These are phyloP conservation scores for Liodrosophila aerea DNA, from an alignment of 2,888 invertebrate species.

Conservation along the genomic window DNA sequence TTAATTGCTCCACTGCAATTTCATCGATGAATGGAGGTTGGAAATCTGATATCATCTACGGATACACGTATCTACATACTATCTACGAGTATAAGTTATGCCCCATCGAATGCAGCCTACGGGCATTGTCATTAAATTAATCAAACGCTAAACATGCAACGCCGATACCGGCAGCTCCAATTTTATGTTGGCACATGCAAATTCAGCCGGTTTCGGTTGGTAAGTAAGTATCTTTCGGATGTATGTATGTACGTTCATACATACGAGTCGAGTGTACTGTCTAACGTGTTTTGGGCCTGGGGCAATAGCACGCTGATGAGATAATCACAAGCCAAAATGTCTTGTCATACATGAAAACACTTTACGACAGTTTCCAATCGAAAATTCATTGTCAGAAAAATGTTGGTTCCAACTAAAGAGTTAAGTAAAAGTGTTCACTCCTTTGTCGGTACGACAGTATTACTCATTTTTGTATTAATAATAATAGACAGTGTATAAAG, in stretches of 20 bases:
- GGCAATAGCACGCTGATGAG: slow-evolving; percentile 61
- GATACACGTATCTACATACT: too few relatives aligned
- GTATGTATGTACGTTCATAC: slow-evolving; percentile 5
- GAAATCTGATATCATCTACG: slow-evolving; percentile 31
- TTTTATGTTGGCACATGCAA: slow-evolving; percentile 73
- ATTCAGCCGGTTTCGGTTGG: slow-evolving; percentile 40
- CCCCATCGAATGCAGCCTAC: slow-evolving; percentile 48
- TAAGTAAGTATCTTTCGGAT: slow-evolving; percentile 36
- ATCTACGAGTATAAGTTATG: slow-evolving; percentile 24
- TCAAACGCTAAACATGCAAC: slow-evolving; percentile 68
- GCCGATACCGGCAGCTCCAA: slow-evolving; percentile 55
- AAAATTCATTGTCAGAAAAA: too few relatives aligned
- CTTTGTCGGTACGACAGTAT: too few relatives aligned
- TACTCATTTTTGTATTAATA: too few relatives aligned
- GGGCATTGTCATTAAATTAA: slow-evolving; percentile 74
- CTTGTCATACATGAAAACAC: slow-evolving; percentile 65
- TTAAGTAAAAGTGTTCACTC: too few relatives aligned
- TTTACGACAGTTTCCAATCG: slow-evolving; percentile 38
- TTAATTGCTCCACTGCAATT: slow-evolving; percentile 28
- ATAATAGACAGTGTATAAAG: too few relatives aligned
- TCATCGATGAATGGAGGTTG: slow-evolving; percentile 5
- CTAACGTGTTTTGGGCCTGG: slow-evolving; percentile 40
- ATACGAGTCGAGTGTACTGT: slow-evolving; percentile 26
- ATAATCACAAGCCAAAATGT: slow-evolving; percentile 66
- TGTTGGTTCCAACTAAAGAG: too few relatives aligned